These are phyloP conservation scores for Corbicula japonica DNA, from an alignment of 2,888 invertebrate genomes.

Conservation along the genomic window DNA sequence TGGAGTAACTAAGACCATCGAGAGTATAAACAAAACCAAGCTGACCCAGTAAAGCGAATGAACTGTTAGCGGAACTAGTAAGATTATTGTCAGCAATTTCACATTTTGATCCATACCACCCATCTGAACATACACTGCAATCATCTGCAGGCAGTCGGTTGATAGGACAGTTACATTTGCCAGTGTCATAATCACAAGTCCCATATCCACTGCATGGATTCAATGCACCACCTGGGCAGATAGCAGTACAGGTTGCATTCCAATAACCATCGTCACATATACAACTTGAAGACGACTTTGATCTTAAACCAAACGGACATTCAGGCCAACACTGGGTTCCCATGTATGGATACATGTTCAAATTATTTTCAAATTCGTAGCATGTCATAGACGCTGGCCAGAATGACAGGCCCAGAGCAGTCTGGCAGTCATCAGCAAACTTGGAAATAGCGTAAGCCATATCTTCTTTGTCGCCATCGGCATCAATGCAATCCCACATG, in stretches of 20 bases:
- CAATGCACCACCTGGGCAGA: constrained; percentile 74
- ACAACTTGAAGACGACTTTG: constrained; percentile 52
- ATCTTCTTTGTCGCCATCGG: constrained; percentile 48
- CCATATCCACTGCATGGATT: constrained; percentile 75
- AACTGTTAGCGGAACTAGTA: not conserved
- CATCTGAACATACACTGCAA: constrained; percentile 72
- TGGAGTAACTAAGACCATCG: constrained; percentile 70
- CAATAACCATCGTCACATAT: constrained; percentile 71
- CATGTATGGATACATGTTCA: constrained; percentile 56
- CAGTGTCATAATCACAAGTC: constrained; percentile 71
- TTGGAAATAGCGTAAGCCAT: constrained; percentile 56
- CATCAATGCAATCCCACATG: constrained; percentile 59
- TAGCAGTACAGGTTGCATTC: constrained; percentile 67
- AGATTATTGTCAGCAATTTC: constrained; percentile 61
- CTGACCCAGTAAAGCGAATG: constrained; percentile 58
- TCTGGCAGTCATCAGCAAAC: constrained; percentile 73
- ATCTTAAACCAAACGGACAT: constrained; percentile 66
- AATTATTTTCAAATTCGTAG: constrained; percentile 52
- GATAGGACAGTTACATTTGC: constrained; percentile 73
- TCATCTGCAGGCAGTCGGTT: constrained; percentile 65
- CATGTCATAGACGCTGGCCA: constrained; percentile 73
- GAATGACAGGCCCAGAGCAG: constrained; percentile 40
- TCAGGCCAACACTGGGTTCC: constrained; percentile 63
- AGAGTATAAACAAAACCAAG: constrained; percentile 70
- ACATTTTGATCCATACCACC: constrained; percentile 74